These are phyloP conservation scores for Heliornis fulica DNA, from an alignment of 2,113 vertebrate genomes.

Conservation along the genomic window DNA sequence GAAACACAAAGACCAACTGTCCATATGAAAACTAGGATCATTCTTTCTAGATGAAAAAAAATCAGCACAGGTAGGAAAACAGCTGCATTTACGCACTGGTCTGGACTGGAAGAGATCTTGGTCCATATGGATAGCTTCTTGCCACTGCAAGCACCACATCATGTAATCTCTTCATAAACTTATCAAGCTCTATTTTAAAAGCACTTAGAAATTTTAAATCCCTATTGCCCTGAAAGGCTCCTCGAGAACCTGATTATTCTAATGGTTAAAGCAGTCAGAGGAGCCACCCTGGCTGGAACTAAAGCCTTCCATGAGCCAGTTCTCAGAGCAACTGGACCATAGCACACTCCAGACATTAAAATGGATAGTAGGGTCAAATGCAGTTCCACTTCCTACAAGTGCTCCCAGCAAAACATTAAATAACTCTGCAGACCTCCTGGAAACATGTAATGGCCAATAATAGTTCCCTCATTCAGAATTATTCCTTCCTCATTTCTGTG, in stretches of 20 bases:
- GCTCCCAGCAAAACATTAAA: neutral
- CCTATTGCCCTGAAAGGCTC: neutral
- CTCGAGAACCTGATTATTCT: neutral
- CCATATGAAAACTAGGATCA: neutral
- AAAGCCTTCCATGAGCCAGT: neutral
- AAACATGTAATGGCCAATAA: neutral
- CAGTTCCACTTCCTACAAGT: neutral
- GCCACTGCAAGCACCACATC: neutral
- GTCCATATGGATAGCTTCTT: neutral
- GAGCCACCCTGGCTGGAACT: conserved; percentile 8
- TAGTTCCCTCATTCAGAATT: neutral
- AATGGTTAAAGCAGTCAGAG: neutral
- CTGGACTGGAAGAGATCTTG: neutral
- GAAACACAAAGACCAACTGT: neutral
- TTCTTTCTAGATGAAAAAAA: neutral
- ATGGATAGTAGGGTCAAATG: neutral
- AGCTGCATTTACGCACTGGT: neutral
- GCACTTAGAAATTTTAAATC: neutral
- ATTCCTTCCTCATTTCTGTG: neutral
- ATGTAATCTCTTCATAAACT: neutral
- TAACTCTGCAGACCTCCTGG: neutral
- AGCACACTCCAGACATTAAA: neutral
- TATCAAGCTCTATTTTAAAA: neutral
- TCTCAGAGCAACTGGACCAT: accelerated
- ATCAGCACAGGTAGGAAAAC: neutral